A percentile compares a stretch with the other conserved stretches of the same genome.
Evolutionary conservation across 2,113 vertebrate species (phyloP).

Genomic region (Hypomesus transpacificus): DNA sequence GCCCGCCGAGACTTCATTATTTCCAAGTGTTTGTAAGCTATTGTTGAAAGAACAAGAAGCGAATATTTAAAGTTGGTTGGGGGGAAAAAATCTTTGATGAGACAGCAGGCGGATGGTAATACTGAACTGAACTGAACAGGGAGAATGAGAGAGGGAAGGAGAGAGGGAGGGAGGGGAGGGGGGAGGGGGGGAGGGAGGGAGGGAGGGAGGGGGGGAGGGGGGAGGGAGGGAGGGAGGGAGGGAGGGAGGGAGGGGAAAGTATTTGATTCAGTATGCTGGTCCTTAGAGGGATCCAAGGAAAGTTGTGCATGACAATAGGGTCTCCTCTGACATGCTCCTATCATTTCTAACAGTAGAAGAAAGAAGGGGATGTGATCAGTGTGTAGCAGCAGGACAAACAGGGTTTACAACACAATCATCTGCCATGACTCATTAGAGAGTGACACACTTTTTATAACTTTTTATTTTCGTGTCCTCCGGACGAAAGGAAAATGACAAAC

Average conservation of each 20-base stretch:
- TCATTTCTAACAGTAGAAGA: conserved; percentile 22
- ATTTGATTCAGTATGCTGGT: conserved; percentile 33
- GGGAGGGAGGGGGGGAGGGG: neutral
- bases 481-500: neutral
- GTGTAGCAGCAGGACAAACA: conserved; percentile 27
- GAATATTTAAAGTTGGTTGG: conserved; percentile 63
- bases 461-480: neutral
- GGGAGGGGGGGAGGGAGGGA: neutral
- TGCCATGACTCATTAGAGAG: conserved; percentile 18
- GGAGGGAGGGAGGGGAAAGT: neutral
- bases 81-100: conserved; percentile 58
- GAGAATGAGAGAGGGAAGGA: conserved; percentile 16
- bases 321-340: conserved; percentile 34
- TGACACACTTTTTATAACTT: conserved; percentile 17
- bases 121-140: conserved; percentile 47
- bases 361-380: conserved; percentile 31
- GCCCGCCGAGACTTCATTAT: conserved; percentile 72
- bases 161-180: neutral
- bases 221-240: conserved; percentile 10
- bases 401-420: conserved; percentile 29
- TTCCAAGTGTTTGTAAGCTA: conserved; percentile 73
- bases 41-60: conserved; percentile 68
- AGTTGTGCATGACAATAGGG: conserved; percentile 34
- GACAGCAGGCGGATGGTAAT: conserved; percentile 59
- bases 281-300: conserved; percentile 28